Percentiles rank a stretch among this genome's conserved stretches.
Evolutionary conservation across 2,113 vertebrate genomes (phyloP).

Genomic region (Ursus arctos): DNA sequence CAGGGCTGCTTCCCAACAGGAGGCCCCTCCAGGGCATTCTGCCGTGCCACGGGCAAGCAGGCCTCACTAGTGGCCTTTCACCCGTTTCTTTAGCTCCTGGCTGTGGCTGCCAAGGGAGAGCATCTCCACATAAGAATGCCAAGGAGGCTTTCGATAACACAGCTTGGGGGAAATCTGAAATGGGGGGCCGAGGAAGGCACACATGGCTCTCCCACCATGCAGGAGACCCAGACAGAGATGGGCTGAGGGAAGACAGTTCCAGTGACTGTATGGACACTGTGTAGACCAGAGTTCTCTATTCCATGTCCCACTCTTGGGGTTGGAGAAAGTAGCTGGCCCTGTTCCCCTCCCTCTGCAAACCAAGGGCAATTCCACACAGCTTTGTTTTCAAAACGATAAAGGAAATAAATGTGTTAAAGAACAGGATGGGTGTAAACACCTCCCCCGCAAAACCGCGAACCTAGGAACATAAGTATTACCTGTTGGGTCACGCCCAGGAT

Average conservation of each 20-base stretch:
- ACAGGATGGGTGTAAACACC: background rate
- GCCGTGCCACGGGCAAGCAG: background rate
- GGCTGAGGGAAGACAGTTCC: background rate
- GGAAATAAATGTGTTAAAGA: conserved; percentile 38
- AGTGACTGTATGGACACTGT: background rate
- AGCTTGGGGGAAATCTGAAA: background rate
- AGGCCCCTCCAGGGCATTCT: background rate
- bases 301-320: background rate
- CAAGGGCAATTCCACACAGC: background rate
- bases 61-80: background rate
- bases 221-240: background rate
- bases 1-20: background rate
- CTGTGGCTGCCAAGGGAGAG: background rate
- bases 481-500: background rate
- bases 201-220: background rate
- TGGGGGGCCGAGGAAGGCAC: background rate
- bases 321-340: background rate
- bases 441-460: background rate
- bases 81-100: background rate
- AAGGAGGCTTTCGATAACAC: background rate
- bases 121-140: conserved; percentile 25
- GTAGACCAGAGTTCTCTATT: background rate
- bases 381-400: background rate
- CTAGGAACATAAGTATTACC: conserved; percentile 37
- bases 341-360: background rate